These are phyloP conservation scores for Orchesellides sinensis DNA, from an alignment of 2,888 invertebrate species.

Conservation along the genomic window DNA sequence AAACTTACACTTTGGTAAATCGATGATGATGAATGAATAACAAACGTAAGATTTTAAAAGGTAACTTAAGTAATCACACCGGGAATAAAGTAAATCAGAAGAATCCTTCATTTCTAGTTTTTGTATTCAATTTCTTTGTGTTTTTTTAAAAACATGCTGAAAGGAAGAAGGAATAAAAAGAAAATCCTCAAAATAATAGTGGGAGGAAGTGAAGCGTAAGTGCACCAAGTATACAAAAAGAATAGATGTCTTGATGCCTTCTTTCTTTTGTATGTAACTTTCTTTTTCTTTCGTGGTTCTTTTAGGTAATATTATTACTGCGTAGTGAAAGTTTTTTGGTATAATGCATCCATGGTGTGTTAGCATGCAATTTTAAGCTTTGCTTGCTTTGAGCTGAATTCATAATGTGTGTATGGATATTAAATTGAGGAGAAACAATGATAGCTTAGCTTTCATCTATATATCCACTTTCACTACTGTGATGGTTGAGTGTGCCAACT, in stretches of 20 bases:
- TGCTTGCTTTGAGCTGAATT: conserved; percentile 9
- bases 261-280: too few relatives aligned
- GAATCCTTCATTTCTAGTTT: neutral
- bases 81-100: too few relatives aligned
- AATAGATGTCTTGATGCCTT: neutral
- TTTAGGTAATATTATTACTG: too few relatives aligned
- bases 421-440: conserved; percentile 47
- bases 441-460: neutral
- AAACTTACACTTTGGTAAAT: neutral
- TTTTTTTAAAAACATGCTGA: too few relatives aligned
- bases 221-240: conserved; percentile 2
- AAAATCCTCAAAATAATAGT: neutral
- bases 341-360: neutral
- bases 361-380: conserved; percentile 11
- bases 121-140: neutral
- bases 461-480: neutral
- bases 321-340: neutral
- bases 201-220: conserved; percentile 22
- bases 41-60: neutral
- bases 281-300: too few relatives aligned
- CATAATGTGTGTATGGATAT: conserved; percentile 28
- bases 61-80: too few relatives aligned
- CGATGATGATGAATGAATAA: neutral
- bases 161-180: neutral
- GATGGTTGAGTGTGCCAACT: conserved; percentile 6